Evolutionary conservation across 2,113 vertebrate species (phyloP).

Genomic region (Notarius quadriscutis): DNA sequence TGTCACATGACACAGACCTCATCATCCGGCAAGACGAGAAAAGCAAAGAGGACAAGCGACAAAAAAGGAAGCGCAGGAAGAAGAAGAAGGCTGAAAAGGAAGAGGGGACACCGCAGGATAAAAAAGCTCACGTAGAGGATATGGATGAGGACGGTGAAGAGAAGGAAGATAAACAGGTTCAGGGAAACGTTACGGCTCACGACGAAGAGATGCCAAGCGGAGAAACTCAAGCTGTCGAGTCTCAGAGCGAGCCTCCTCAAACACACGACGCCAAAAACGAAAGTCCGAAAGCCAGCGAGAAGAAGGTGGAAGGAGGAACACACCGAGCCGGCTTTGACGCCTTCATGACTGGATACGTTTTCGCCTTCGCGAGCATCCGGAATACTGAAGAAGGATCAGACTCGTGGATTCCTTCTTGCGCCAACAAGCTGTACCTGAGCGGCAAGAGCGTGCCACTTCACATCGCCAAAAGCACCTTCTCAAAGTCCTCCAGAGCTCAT

Average conservation of each 20-base stretch:
- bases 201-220: not conserved
- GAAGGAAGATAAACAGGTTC: not conserved
- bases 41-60: slow-evolving; percentile 74
- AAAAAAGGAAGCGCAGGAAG: slow-evolving; percentile 77
- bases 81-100: slow-evolving; percentile 54
- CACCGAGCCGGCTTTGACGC: slow-evolving; percentile 96
- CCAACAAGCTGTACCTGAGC: slow-evolving; percentile 96
- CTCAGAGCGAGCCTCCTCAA: not conserved
- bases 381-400: slow-evolving; percentile 35
- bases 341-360: slow-evolving; percentile 95
- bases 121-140: slow-evolving; percentile 60
- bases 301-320: slow-evolving; percentile 68
- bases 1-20: slow-evolving; percentile 91
- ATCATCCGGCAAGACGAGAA: slow-evolving; percentile 91
- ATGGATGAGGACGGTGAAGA: slow-evolving; percentile 55
- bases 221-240: not conserved
- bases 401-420: slow-evolving; percentile 76
- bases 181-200: no score
- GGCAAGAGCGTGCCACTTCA: slow-evolving; percentile 89
- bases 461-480: slow-evolving; percentile 90
- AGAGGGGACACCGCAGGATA: slow-evolving; percentile 55
- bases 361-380: slow-evolving; percentile 78
- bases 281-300: not conserved
- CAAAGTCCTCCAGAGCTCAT: slow-evolving; percentile 90
- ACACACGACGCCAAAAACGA: not conserved